These are phyloP conservation scores for Pantherophis guttatus DNA, from an alignment of 2,113 vertebrate genomes.

Conservation along the genomic window DNA sequence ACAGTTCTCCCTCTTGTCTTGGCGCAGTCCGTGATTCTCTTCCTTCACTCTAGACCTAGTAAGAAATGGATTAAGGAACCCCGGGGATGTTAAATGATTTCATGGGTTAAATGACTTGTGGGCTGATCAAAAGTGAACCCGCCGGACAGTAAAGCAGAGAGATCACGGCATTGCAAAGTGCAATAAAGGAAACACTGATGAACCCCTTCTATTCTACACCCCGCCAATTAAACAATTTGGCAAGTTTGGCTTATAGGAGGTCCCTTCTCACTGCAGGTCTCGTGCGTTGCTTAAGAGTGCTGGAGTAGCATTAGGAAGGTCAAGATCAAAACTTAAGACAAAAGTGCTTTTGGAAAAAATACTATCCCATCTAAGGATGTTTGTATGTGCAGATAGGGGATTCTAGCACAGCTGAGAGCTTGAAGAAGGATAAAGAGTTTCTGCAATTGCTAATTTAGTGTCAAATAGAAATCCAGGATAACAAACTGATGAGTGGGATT, in stretches of 20 bases:
- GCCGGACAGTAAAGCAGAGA: accelerated
- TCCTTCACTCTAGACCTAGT: too few relatives aligned
- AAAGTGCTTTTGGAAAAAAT: neutral
- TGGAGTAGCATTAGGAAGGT: neutral
- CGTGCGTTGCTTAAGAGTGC: neutral
- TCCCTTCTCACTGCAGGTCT: neutral
- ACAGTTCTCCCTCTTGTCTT: too few relatives aligned
- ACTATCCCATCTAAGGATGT: neutral
- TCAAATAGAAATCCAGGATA: neutral
- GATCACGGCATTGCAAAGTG: neutral
- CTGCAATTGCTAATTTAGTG: neutral
- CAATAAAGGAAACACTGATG: neutral
- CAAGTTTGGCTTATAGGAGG: neutral
- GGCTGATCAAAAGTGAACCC: neutral
- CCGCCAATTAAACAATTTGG: neutral
- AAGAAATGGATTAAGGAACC: too few relatives aligned
- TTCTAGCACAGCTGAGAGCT: neutral
- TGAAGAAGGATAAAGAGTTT: neutral
- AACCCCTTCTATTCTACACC: neutral
- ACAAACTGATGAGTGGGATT: neutral
- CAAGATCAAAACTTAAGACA: too few relatives aligned
- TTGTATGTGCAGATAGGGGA: neutral
- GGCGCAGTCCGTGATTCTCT: too few relatives aligned
- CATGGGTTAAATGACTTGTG: too few relatives aligned
- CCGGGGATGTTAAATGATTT: too few relatives aligned